phyloP scores from a whole-genome alignment of 2,888 invertebrate species.

The Homarus gammarus region DNA sequence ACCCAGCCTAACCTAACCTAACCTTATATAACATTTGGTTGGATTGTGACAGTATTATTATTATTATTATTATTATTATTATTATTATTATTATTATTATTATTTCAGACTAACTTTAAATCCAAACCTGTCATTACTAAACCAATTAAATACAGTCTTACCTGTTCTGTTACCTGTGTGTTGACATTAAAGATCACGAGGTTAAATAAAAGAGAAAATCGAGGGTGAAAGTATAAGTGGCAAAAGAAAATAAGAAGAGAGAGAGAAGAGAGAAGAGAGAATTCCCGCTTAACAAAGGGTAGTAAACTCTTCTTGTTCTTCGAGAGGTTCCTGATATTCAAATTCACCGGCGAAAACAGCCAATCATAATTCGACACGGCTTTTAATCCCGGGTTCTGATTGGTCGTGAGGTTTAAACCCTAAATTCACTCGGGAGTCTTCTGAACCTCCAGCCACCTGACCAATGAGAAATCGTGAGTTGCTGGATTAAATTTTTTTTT shows the following conservation, averaged over 20 bases:
- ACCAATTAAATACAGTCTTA: too few species aligned
- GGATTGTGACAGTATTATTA: too few species aligned
- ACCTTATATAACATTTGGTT: too few species aligned
- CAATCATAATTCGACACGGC: neutral
- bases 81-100: too few species aligned
- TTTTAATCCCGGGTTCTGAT: neutral
- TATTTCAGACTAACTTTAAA: too few species aligned
- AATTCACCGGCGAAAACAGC: neutral
- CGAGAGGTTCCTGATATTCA: neutral
- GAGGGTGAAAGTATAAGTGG: neutral
- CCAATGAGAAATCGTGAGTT: too few species aligned
- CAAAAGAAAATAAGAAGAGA: constrained; percentile 27
- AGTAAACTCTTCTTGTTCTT: neutral
- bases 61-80: too few species aligned
- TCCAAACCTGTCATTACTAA: too few species aligned
- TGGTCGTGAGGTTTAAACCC: neutral
- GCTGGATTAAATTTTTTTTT: too few species aligned
- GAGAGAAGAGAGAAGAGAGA: constrained; percentile 7
- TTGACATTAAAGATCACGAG: neutral
- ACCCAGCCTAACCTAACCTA: too few species aligned
- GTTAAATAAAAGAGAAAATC: constrained; percentile 22
- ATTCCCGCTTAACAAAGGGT: constrained; percentile 6
- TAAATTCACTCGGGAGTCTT: neutral
- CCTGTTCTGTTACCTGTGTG: too few species aligned
- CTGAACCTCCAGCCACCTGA: too few species aligned